Base-by-base conservation (phyloP, 2,888 invertebrate species). In the Phlogophora meticulosa region DNA sequence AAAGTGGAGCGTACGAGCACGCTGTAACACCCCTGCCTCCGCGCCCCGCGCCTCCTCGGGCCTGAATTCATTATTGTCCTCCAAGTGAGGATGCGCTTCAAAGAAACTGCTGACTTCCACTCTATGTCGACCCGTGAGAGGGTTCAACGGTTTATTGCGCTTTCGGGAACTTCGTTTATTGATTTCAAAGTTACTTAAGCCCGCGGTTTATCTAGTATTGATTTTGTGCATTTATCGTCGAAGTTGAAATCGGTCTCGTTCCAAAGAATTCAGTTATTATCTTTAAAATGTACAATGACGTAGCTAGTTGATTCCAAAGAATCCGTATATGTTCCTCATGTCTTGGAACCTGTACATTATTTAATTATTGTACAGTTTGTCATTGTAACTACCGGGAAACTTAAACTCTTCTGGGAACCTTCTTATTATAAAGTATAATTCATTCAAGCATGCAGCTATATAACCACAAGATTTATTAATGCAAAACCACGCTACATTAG, bases 31-130 rank as follows among this genome's bases (percentile, higher is more conserved):
- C 76, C 74, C 81, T 71, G 78, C 63, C 73, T 73, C 78, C 78
- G 51, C 73, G n/a, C 64, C 73, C 79, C 73, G 75, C 74, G 75
- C 79, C 89, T 83, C 85, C 83, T 84, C 88, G 85, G 78, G 89
- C 88, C 91, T 91, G 93, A 94, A 94, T 94, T 93, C 93, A 94
- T 94, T 93, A 93, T 93, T 93, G 92, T 93, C 92, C 90, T 89
- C 89, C 82, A 88, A 87, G 88, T 86, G 88, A 90, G 87, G 91
- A 91, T 91, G 92, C 90, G 91, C 91, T 90, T 93, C 92, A 94
- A 94, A 94, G 93, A 93, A 93, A 93, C 88, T 92, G 94, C 94
- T 93, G 93, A 94, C 91, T 91, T 89, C 86, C 85, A 85, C 87
- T 87, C 87, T 82, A 85, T 80, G 84, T 80, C 86, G 86, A 85